Evolutionary conservation across 2,113 vertebrate species (phyloP).

Genomic region (Gallinago paraguaiae): DNA sequence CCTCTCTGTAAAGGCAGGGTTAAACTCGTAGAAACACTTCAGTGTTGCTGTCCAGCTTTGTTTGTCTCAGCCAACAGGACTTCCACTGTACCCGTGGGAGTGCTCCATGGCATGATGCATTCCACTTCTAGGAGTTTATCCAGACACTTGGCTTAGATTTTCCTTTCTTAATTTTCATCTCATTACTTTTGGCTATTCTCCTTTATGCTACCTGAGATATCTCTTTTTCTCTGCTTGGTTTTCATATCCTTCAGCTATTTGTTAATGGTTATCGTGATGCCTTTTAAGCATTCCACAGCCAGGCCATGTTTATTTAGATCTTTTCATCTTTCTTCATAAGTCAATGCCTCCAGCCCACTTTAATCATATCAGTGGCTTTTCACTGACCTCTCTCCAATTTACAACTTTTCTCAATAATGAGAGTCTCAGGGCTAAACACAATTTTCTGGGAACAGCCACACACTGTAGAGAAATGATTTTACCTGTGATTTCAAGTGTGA

Average conservation of each 20-base stretch:
- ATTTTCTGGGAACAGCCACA: conserved; percentile 31
- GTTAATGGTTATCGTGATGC: conserved; percentile 27
- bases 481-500: conserved; percentile 29
- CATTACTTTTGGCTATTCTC: background rate
- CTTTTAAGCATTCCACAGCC: conserved; percentile 24
- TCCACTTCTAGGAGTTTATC: background rate
- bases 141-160: background rate
- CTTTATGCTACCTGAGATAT: background rate
- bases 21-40: background rate
- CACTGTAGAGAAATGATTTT: background rate
- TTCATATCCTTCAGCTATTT: conserved; percentile 53
- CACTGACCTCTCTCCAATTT: conserved; percentile 49
- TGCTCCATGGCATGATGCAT: background rate
- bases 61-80: background rate
- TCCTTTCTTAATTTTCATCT: conserved; percentile 20
- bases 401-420: conserved; percentile 49
- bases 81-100: background rate
- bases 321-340: conserved; percentile 44
- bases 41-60: background rate
- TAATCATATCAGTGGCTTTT: conserved; percentile 51
- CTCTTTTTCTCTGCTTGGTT: conserved; percentile 19
- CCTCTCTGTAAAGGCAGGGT: background rate
- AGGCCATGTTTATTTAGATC: conserved; percentile 43
- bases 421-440: conserved; percentile 40
- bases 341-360: conserved; percentile 50